Conservation (phyloP, 2,113 vertebrate genomes). For the Platysternon megacephalum region DNA sequence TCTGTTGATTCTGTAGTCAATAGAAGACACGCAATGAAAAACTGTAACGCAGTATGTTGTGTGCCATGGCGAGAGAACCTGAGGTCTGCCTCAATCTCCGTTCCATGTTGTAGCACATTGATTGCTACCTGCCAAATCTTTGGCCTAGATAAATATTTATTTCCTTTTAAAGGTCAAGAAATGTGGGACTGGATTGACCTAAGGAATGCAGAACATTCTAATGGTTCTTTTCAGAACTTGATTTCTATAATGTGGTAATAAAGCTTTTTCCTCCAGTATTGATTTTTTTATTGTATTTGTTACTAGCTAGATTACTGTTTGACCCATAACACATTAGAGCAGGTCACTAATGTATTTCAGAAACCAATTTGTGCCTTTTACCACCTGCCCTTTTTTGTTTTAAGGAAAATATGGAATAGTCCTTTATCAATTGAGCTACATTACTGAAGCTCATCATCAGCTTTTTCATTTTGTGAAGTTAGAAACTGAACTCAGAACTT, state of each 20-base stretch:
- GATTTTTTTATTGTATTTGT: not conserved
- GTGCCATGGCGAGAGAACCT: fast-evolving
- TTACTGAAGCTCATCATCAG: not conserved
- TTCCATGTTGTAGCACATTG: not conserved
- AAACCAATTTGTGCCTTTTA: constrained; percentile 27
- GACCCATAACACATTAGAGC: not conserved
- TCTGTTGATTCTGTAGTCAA: not conserved
- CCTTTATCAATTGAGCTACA: not conserved
- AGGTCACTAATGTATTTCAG: constrained; percentile 34
- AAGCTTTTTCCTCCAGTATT: constrained; percentile 16
- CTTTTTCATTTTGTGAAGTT: not conserved
- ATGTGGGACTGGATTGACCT: not conserved
- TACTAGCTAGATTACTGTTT: not conserved
- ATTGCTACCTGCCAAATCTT: not conserved
- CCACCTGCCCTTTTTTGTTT: not conserved
- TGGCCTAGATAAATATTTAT: not conserved
- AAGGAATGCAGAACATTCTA: not conserved
- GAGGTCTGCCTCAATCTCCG: not conserved
- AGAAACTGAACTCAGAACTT: constrained; percentile 1
- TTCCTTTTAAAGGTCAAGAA: not conserved
- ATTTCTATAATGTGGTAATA: constrained; percentile 17
- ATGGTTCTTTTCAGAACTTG: not conserved
- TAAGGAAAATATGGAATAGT: not conserved
- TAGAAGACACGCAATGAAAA: not conserved
- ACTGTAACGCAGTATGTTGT: not conserved